Evolutionary conservation across 2,113 vertebrate genomes (phyloP), one percentile per base, ranked within the genome.

Genomic region (Micronisus gabar): DNA sequence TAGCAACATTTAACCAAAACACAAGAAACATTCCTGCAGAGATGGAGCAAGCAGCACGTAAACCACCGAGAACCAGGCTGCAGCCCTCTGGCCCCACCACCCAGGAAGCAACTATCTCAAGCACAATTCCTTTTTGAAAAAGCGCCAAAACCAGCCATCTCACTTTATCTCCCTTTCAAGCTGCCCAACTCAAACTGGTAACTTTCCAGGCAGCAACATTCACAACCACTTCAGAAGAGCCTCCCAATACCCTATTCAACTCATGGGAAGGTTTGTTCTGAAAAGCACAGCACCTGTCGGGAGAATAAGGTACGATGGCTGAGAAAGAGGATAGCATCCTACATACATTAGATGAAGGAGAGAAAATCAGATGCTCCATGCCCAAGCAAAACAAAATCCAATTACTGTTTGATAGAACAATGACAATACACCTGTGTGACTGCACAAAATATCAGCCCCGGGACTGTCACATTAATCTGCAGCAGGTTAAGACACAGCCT

Each of bases 331-430:
- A 71, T 1, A 36, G 56, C 63, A 70, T 11, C 41, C 36, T 30
- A 53, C 56, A 67, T 7, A 27, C 12, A 11, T 52, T 23, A 72
- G 79, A 21, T 9, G 30, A 45, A 70, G 70, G 47, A 67, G 13
- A 71, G 18, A 68, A 90, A 86, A 79, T 8, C 59, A 75, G 76
- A 67, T 22, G 85, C 74, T 85, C 34, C 67, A 27, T n/a, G 38
- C n/a, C n/a, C 88, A 86, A 59, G 53, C 74, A 75, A 90, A 93
- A 48, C 48, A 86, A 93, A 90, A 73, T 32, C 71, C 85, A 96
- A 55, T 66, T 55, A 65, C 29, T 83, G 74, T 34, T 79, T 73
- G 71, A 41, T 13, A 88, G 62, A 59, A 65, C 61, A 59, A 43
- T 26, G 74, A 75, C 65, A 90, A 30, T 4, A 23, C 53, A 83